Conservation (phyloP, 2,888 invertebrate species). For the Bugula neritina region DNA sequence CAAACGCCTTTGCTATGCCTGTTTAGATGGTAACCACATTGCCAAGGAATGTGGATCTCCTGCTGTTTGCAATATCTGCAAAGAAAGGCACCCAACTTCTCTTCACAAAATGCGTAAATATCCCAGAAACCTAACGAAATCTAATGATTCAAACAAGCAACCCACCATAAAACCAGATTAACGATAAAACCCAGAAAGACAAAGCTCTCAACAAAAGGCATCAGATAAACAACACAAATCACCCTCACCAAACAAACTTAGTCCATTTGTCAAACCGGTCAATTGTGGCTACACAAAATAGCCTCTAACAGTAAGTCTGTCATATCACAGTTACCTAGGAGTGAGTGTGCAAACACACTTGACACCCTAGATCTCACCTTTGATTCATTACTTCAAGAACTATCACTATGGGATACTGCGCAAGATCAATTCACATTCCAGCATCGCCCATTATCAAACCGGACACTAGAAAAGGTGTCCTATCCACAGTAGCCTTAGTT, state of each 20-base stretch:
- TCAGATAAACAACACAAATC: neutral
- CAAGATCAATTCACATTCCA: slow-evolving; percentile 31
- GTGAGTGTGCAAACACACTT: slow-evolving; percentile 2
- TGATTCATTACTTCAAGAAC: slow-evolving; percentile 30
- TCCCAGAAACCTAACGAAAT: neutral
- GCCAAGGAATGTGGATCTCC: neutral
- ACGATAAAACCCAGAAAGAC: neutral
- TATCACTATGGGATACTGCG: slow-evolving; percentile 32
- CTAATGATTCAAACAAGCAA: neutral
- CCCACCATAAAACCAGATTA: neutral
- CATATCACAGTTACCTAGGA: neutral
- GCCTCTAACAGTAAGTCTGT: slow-evolving; percentile 5
- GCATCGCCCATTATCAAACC: slow-evolving; percentile 28
- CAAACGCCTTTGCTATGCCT: neutral
- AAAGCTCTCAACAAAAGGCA: neutral
- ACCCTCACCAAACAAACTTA: slow-evolving; percentile 4
- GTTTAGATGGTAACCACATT: neutral
- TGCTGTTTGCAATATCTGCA: neutral
- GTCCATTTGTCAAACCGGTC: neutral
- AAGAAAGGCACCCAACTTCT: slow-evolving; percentile 20
- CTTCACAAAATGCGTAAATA: neutral
- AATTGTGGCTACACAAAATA: slow-evolving; percentile 1
- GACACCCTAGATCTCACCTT: slow-evolving; percentile 4
- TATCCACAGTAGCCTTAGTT: slow-evolving; percentile 32
- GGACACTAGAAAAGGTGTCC: slow-evolving; percentile 31